Base-by-base conservation (phyloP, 2,113 vertebrate species). In the Natator depressus region DNA sequence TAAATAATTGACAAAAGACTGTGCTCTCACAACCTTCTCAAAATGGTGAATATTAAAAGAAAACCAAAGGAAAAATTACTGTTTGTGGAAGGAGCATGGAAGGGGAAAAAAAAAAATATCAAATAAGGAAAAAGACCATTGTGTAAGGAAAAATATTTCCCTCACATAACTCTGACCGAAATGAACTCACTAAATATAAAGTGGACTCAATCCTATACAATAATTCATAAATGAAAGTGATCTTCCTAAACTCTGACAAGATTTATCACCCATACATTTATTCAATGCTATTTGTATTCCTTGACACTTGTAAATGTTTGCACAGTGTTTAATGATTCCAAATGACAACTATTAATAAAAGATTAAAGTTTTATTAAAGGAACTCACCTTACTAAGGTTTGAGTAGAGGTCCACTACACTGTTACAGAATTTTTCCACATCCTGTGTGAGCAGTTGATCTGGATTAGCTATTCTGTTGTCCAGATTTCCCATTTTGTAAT, bases 401-500 rank as follows among this genome's bases (percentile, higher is more conserved):
- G 99, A 99, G 97, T 99, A 99, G 24, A 99, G 98, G 82, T 99
- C 99, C 93, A 99, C 99, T 93, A 99, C 99, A 91, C 99, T 99
- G 98, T 99, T 99, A 97, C 99, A 99, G 98, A 99, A 99, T 84
- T 98, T 99, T 97, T 99, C 99, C 94, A 99, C 99, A 65, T 99
- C 99, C 95, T 99, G 99, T 6, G 99, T 99, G 59, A 99, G 98
- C 29, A 99, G 98, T 97, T 99, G 99, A 98, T 99, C 99, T 82
- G 99, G 98, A 82, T 99, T 99, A 72, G 99, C 99, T 96, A 99
- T 99, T 95, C 99, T 99, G 97, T 99, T 99, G 98, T 99, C 99
- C 97, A 99, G 97, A 97, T 99, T 99, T 85, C 99, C 99, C 99
- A 99, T 99, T 98, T 99, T 99, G 98, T 99, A 99, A 95, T 99